Base-by-base conservation (phyloP, 2,888 invertebrate species). In the Pseudococcus longispinus region DNA sequence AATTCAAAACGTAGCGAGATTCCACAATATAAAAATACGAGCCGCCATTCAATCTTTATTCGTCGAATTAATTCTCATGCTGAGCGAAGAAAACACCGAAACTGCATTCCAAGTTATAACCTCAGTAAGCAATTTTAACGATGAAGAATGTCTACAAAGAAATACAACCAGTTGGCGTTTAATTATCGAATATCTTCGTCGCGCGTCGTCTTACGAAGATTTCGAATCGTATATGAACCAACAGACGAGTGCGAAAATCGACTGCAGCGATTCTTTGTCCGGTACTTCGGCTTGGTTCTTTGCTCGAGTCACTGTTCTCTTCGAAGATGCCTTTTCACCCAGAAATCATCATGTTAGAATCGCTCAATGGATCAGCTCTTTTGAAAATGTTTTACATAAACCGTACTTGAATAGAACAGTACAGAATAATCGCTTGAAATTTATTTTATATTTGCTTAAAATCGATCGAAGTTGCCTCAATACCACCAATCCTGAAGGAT, bases 371-470 rank as follows among this genome's bases (percentile, higher is more conserved):
- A 80, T 80, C 15, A 11, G 4, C 15, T 86, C 55, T 1, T 86
- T 86, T n/a, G 44, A 44, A 80, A 51, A 44, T 11, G 86, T 77
- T n/a, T 13, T 42, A 4, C 74, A 51, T 20, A 55, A 80, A 51
- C 20, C 86, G 2, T 86, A 86, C 37, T 6, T 51, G n/a, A 29
- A 74, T 15, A 80, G 26, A 32, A 46, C 3, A 13, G 23, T 86
- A n/a, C 80, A 51, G 20, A 77, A 86, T 32, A 86, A 86, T 80
- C 44, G 74, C 55, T 80, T 86, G 20, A 44, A 46, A 32, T 77
- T 86, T 11, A 42, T 86, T 9, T 20, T 51, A n/a, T 11, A 80
- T 80, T n/a, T 86, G 20, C 80, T 80, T 15, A 65, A 32, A 26
- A 29, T 60, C 3, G 84, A 55, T n/a, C 84, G 23, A 29, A 84